phyloP scores from a whole-genome alignment of 1,140 invertebrate genomes.

The Venturia canescens region DNA sequence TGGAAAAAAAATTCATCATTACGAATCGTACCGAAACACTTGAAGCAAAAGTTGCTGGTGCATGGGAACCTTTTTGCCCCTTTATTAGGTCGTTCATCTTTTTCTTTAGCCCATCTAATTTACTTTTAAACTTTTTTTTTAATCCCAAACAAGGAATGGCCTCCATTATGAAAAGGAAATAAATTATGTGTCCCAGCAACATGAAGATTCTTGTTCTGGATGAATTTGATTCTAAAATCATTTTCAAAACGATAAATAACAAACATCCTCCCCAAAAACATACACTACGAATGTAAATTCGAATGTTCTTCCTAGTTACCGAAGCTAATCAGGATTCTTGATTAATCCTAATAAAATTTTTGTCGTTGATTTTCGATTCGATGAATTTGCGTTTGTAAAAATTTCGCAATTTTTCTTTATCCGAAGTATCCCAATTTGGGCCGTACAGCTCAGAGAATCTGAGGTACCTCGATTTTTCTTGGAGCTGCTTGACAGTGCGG shows the following conservation, averaged over 20 bases:
- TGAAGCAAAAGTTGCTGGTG: background rate
- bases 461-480: background rate
- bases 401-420: constrained; percentile 5
- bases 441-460: constrained; percentile 27
- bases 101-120: constrained; percentile 61
- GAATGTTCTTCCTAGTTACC: background rate
- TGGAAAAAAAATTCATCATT: background rate
- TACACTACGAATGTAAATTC: background rate
- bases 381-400: constrained; percentile 31
- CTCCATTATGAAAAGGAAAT: background rate
- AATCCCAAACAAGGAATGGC: constrained; percentile 18
- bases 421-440: constrained; percentile 8
- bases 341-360: constrained; percentile 16
- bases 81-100: constrained; percentile 57
- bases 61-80: constrained; percentile 47
- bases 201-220: constrained; percentile 5
- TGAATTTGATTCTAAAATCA: too few species aligned
- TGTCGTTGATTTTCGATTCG: constrained; percentile 27
- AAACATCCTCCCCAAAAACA: too few species aligned
- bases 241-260: too few species aligned
- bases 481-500: constrained; percentile 16
- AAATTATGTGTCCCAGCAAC: constrained; percentile 18
- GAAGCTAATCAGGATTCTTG: background rate
- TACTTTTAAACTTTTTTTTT: constrained; percentile 44
- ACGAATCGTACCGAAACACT: too few species aligned